phyloP scores from a whole-genome alignment of 1,140 invertebrate genomes.

The Cydia fagiglandana region DNA sequence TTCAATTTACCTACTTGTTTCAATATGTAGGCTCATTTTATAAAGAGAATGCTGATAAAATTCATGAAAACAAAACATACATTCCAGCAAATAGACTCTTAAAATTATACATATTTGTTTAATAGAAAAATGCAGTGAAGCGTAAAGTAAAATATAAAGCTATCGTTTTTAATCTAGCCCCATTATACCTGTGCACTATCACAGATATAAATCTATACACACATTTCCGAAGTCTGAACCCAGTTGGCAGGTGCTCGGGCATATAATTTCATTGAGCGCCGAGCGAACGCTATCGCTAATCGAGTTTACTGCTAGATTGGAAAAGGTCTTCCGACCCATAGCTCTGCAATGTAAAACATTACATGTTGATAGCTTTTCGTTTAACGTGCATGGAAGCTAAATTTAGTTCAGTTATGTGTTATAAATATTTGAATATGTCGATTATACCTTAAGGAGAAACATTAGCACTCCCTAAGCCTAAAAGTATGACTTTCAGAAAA shows the following conservation, averaged over 20 bases:
- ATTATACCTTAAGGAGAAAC: too few relatives aligned
- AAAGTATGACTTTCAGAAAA: too few relatives aligned
- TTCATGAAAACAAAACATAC: too few relatives aligned
- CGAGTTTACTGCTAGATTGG: slow-evolving; percentile 39
- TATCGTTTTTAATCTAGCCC: neutral
- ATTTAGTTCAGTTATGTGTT: neutral
- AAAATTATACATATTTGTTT: too few relatives aligned
- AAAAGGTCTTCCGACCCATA: slow-evolving; percentile 11
- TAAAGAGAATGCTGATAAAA: too few relatives aligned
- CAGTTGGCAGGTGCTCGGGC: slow-evolving; percentile 40
- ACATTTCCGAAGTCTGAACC: neutral
- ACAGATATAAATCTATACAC: slow-evolving; percentile 12
- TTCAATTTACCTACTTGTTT: too few relatives aligned
- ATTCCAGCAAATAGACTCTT: too few relatives aligned
- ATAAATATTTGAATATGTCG: neutral
- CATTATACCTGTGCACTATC: neutral
- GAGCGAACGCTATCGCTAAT: slow-evolving; percentile 46
- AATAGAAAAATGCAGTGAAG: too few relatives aligned
- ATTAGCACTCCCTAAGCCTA: too few relatives aligned
- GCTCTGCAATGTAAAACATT: neutral
- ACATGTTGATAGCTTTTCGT: neutral
- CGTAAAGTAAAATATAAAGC: too few relatives aligned
- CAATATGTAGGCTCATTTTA: too few relatives aligned
- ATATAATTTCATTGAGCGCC: slow-evolving; percentile 47
- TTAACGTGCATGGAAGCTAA: neutral